Conservation (phyloP, 2,113 vertebrate species). For the Galbula dea region DNA sequence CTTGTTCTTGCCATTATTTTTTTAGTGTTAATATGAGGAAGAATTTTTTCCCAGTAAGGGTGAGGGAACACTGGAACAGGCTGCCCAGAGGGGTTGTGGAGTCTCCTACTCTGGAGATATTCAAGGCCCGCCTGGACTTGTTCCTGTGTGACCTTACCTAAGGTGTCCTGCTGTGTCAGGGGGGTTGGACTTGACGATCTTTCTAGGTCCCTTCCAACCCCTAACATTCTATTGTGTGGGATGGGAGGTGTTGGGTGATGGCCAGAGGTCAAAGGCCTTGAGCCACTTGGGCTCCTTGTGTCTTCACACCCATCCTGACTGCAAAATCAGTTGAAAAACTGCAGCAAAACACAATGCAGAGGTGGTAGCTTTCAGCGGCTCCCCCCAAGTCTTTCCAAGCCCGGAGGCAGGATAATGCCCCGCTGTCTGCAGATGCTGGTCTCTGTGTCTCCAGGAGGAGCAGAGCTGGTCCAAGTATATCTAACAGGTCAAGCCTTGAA, state of each 20-base stretch:
- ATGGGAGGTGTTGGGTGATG: neutral
- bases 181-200: too few relatives aligned
- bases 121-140: too few relatives aligned
- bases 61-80: too few relatives aligned
- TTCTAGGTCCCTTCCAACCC: too few relatives aligned
- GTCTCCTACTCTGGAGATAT: too few relatives aligned
- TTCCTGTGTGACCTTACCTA: too few relatives aligned
- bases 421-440: conserved; percentile 53
- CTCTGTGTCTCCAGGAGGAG: conserved; percentile 72
- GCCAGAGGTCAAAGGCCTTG: neutral
- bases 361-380: neutral
- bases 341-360: neutral
- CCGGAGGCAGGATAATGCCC: conserved; percentile 14
- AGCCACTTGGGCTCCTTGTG: neutral
- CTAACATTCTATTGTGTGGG: too few relatives aligned
- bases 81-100: too few relatives aligned
- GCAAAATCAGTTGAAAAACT: neutral
- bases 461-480: conserved; percentile 71
- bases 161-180: too few relatives aligned
- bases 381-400: neutral
- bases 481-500: conserved; percentile 84
- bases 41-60: too few relatives aligned
- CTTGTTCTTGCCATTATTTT: too few relatives aligned
- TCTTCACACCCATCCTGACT: neutral
- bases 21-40: too few relatives aligned